Percentiles rank a stretch among this genome's conserved stretches.
Evolutionary conservation across 2,797 vertebrate genomes (phyloP).

Genomic region (Chromobotia macracanthus): DNA sequence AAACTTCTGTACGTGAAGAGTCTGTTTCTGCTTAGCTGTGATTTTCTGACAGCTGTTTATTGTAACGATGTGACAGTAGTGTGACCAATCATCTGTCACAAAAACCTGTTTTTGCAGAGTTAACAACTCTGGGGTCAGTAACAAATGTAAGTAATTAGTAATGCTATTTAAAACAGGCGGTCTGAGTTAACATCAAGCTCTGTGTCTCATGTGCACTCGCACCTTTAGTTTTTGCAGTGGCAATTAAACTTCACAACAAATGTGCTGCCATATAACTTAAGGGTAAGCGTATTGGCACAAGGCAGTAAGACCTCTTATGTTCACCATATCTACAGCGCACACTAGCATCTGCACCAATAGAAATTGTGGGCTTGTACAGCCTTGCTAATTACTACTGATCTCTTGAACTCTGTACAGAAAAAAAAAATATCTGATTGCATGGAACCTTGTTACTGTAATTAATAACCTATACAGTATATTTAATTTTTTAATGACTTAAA

Average conservation of each 20-base stretch:
- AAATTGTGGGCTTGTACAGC: slow-evolving; percentile 82
- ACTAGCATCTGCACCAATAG: slow-evolving; percentile 69
- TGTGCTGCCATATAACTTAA: slow-evolving; percentile 13
- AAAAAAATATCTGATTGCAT: slow-evolving; percentile 77
- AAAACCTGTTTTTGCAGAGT: neutral
- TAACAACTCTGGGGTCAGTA: slow-evolving; percentile 2
- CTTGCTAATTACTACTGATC: slow-evolving; percentile 92
- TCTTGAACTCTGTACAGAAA: slow-evolving; percentile 85
- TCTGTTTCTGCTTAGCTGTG: slow-evolving; percentile 44
- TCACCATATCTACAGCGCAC: slow-evolving; percentile 62
- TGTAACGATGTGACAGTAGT: neutral
- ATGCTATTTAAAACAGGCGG: slow-evolving; percentile 26
- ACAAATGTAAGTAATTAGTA: slow-evolving; percentile 34
- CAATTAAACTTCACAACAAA: slow-evolving; percentile 1
- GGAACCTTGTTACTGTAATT: slow-evolving; percentile 88
- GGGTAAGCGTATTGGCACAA: slow-evolving; percentile 38
- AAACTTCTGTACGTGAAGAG: slow-evolving; percentile 35
- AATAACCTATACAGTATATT: slow-evolving; percentile 92
- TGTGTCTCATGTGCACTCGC: slow-evolving; percentile 9
- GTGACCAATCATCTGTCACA: neutral
- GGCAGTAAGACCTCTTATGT: slow-evolving; percentile 48
- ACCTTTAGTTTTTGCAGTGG: neutral
- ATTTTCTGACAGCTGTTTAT: slow-evolving; percentile 28
- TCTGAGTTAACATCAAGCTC: neutral
- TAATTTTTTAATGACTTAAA: slow-evolving; percentile 69